Percentiles rank a stretch among this genome's conserved stretches.
These are phyloP conservation scores for Probaryconus sp. DNA, from an alignment of 1,140 invertebrate genomes.

Conservation along the genomic window DNA sequence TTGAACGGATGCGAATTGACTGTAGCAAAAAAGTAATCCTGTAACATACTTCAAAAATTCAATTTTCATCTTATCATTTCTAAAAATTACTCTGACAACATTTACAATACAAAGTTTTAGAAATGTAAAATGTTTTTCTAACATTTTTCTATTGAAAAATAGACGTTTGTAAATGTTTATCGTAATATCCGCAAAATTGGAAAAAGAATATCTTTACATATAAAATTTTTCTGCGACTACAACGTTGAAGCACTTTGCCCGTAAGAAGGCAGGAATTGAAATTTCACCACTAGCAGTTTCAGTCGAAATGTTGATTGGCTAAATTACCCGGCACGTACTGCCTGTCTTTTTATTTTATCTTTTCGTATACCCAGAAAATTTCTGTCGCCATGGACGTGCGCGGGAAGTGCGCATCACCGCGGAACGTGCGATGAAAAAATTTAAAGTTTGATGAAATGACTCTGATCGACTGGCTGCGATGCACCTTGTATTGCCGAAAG, in stretches of 20 bases:
- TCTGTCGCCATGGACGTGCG: conserved; percentile 43
- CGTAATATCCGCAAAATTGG: too few relatives aligned
- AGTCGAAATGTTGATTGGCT: conserved; percentile 41
- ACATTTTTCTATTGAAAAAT: too few relatives aligned
- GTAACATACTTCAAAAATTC: too few relatives aligned
- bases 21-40: too few relatives aligned
- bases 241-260: conserved; percentile 11
- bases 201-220: too few relatives aligned
- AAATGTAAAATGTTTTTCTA: too few relatives aligned
- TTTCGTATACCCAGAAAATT: conserved; percentile 41
- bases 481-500: conserved; percentile 23
- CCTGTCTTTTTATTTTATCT: conserved; percentile 24
- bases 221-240: too few relatives aligned
- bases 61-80: too few relatives aligned
- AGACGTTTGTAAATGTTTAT: too few relatives aligned
- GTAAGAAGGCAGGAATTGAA: conserved; percentile 18
- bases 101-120: too few relatives aligned
- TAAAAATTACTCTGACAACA: too few relatives aligned
- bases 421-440: conserved; percentile 53
- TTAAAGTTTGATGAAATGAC: conserved; percentile 48
- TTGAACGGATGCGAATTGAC: too few relatives aligned
- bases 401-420: conserved; percentile 44
- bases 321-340: conserved; percentile 41
- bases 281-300: conserved; percentile 28
- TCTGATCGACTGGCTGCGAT: conserved; percentile 11